Base-by-base conservation (phyloP, 2,888 invertebrate species). In the Cephus spinipes region DNA sequence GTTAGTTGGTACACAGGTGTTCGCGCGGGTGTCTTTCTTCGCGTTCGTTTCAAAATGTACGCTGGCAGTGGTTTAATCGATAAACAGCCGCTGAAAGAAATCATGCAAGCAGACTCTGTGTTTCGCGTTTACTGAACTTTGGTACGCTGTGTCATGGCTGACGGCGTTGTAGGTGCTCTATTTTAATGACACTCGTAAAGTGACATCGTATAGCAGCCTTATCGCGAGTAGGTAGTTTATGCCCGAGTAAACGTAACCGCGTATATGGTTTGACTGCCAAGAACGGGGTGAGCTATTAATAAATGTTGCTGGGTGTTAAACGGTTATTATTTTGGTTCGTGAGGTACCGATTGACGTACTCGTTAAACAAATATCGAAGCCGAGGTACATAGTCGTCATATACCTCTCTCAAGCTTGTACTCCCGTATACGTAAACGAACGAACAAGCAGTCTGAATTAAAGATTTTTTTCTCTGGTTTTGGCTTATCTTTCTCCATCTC, bases 301-400 rank as follows among this genome's bases (percentile, higher is more conserved):
- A 78, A 77, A 78, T 73, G 69, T 74, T 76, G 77, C 78, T 78
- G 68, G 77, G 71, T n/a, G 69, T 74, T 78, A 23, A 55, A 55
- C 9, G 23, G 23, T 55, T 55, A 55, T 55, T 55, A 55, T 55
- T 55, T 55, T 55, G 23, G 23, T 9, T 55, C 23, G 23, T 55
- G 55, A 55, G 23, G 9, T 9, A 55, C 6, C 23, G 23, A 55
- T 23, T 23, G 55, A 55, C 78, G 73, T 35, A 76, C 35, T 77
- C 75, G 75, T 35, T 73, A 74, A 55, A 23, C 23, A 9, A 55
- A 55, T 15, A 2, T 9, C 23, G 23, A 55, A 55, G 2, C 55
- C 9, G 9, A 55, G 15, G 55, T 55, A 55, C 2, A 15, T 23
- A 55, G 30, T 30, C 30, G 55, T 55, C 55, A 9, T 9, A 9